Evolutionary conservation across 2,888 invertebrate species (phyloP).

Genomic region (Hirtodrosophila confusa): DNA sequence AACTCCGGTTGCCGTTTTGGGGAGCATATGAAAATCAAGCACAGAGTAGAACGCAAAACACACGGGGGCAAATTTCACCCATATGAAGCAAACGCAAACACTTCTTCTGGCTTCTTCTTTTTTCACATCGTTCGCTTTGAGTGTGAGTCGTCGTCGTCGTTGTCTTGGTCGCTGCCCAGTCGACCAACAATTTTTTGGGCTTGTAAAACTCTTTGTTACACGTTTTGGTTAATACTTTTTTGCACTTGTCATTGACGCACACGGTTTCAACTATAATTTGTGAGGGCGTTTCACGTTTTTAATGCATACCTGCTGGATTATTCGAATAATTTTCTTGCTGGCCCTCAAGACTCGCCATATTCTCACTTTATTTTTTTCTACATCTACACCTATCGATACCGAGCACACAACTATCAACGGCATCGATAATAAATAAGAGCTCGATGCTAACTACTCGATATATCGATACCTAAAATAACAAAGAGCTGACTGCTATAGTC

Average conservation of each 20-base stretch:
- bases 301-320: slow-evolving; percentile 83
- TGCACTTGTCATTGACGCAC: slow-evolving; percentile 49
- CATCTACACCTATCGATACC: slow-evolving; percentile 63
- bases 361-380: slow-evolving; percentile 73
- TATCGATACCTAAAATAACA: slow-evolving; percentile 2
- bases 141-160: slow-evolving; percentile 64
- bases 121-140: slow-evolving; percentile 70
- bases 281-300: slow-evolving; percentile 47
- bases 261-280: slow-evolving; percentile 35
- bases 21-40: slow-evolving; percentile 35
- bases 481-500: slow-evolving; percentile 18
- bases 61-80: slow-evolving; percentile 76
- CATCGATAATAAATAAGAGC: slow-evolving; percentile 15
- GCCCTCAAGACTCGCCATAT: slow-evolving; percentile 85
- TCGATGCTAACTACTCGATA: slow-evolving; percentile 14
- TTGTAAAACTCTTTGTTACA: slow-evolving; percentile 42
- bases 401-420: slow-evolving; percentile 46
- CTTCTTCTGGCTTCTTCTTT: slow-evolving; percentile 70
- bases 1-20: slow-evolving; percentile 72
- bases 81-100: slow-evolving; percentile 75
- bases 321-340: slow-evolving; percentile 84
- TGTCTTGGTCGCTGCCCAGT: slow-evolving; percentile 65
- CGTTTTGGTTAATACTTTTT: slow-evolving; percentile 22
- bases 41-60: slow-evolving; percentile 39
- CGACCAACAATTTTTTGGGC: slow-evolving; percentile 67